phyloP scores from a whole-genome alignment of 2,797 vertebrate species.

The Neopelma chrysocephalum region DNA sequence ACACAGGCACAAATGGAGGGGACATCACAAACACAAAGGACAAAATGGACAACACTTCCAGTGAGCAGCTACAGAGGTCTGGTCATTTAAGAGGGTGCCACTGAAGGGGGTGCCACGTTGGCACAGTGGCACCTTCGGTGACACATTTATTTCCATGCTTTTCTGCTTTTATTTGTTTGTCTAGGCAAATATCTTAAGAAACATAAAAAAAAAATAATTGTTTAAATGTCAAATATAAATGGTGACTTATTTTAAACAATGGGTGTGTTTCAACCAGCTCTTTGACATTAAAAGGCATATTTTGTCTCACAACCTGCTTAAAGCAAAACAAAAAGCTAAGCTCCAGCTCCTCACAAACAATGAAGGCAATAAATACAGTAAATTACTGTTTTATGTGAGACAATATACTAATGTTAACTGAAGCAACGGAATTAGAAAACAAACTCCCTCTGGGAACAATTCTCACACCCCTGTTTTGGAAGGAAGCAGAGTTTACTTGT shows the following conservation, averaged over 20 bases:
- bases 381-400: slow-evolving; percentile 69
- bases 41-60: neutral
- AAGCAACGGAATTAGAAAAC: slow-evolving; percentile 70
- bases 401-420: slow-evolving; percentile 70
- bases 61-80: neutral
- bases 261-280: slow-evolving; percentile 16
- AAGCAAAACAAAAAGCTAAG: slow-evolving; percentile 59
- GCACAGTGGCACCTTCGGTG: neutral
- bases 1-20: neutral
- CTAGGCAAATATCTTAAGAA: neutral
- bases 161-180: slow-evolving; percentile 1
- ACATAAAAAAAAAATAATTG: neutral
- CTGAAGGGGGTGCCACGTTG: neutral
- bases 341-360: slow-evolving; percentile 57
- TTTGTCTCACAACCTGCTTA: slow-evolving; percentile 61
- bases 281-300: slow-evolving; percentile 39
- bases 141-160: neutral
- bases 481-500: slow-evolving; percentile 63
- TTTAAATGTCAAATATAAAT: slow-evolving; percentile 35
- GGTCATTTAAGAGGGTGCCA: neutral
- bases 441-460: slow-evolving; percentile 71
- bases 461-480: slow-evolving; percentile 61
- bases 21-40: neutral
- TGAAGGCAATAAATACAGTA: slow-evolving; percentile 68
- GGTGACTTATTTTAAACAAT: slow-evolving; percentile 29